Base-by-base conservation (phyloP, 2,888 invertebrate genomes). In the Steinernema scapterisci region DNA sequence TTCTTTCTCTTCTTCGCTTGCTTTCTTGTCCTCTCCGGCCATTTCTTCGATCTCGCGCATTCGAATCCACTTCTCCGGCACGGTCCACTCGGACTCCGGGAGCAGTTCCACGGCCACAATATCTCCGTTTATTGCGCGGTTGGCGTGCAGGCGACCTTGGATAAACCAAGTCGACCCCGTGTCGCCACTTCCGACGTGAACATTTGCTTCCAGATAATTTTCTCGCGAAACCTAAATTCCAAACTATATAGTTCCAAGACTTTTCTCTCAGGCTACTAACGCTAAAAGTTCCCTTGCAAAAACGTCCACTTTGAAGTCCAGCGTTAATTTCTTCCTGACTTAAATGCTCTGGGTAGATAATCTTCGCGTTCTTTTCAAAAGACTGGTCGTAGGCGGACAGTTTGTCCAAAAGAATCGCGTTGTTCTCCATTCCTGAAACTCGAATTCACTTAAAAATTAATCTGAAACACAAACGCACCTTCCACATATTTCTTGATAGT, bases 101-200 rank as follows among this genome's bases (percentile, higher is more conserved):
- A 97, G 90, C 70, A 99, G 89, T 89, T 95, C 92, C 73, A 99
- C 90, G 5, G 95, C 97, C 5, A 99, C 96, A 51, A 92, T 90
- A 87, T 99, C 99, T 7, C 86, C 96, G 88, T 97, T 94, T 0
- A 97, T 93, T 1, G 95, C 94, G 77, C 99, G 91, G 89, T 99
- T 99, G 74, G 97, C 91, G 72, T 93, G 92, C 73, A 91, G 90
- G 76, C 93, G 91, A 0, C 95, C 95, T 91, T 74, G 46, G 31
- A 75, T 48, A 11, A 56, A 74, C 31, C 43, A 48, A 46, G 73
- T 45, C 46, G 77, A 75, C 1, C 79, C 82, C 9, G 78, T 73
- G 44, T 95, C 93, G 87, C 91, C 91, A 16, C 92, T 91, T 85
- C 93, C 93, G 0, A 94, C 92, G 88, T 91, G 94, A 81, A 90